phyloP scores from a whole-genome alignment of 2,113 vertebrate species.

The Sylvietta virens region DNA sequence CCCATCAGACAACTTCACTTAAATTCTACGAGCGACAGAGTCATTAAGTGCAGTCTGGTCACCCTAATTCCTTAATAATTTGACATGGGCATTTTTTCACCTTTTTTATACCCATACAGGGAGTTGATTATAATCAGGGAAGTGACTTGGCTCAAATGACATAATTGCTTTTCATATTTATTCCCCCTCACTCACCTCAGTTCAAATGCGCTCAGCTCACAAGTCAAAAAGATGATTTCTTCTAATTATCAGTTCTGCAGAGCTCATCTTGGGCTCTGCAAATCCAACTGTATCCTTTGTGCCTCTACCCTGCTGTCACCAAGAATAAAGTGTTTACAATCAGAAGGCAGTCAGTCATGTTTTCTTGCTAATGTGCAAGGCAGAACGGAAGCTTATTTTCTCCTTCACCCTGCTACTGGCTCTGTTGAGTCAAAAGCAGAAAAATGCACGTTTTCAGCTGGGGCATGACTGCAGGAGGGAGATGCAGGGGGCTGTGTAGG shows the following conservation, averaged over 20 bases:
- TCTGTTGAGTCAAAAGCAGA: background rate
- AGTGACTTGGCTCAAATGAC: conserved; percentile 44
- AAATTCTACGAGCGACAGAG: background rate
- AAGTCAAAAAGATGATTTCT: conserved; percentile 57
- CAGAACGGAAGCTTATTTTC: conserved; percentile 31
- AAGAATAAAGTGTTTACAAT: conserved; percentile 57
- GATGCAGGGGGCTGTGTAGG: background rate
- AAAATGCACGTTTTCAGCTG: background rate
- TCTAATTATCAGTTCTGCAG: conserved; percentile 56
- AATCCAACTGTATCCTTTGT: conserved; percentile 64
- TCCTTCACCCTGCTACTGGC: background rate
- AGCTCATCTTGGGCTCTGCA: conserved; percentile 32
- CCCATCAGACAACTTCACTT: conserved; percentile 22
- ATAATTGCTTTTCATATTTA: conserved; percentile 64
- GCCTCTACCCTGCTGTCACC: conserved; percentile 7
- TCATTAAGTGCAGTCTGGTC: conserved; percentile 36
- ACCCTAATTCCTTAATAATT: conserved; percentile 52
- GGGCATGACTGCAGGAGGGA: background rate
- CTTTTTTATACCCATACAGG: conserved; percentile 34
- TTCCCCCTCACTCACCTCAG: conserved; percentile 50
- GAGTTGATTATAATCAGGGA: conserved; percentile 30
- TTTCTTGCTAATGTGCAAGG: conserved; percentile 13
- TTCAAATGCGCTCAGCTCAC: conserved; percentile 55
- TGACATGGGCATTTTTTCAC: conserved; percentile 38
- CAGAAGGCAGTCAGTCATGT: conserved; percentile 34